phyloP scores from a whole-genome alignment of 2,113 vertebrate genomes.

The Sinocyclocheilus anshuiensis region DNA sequence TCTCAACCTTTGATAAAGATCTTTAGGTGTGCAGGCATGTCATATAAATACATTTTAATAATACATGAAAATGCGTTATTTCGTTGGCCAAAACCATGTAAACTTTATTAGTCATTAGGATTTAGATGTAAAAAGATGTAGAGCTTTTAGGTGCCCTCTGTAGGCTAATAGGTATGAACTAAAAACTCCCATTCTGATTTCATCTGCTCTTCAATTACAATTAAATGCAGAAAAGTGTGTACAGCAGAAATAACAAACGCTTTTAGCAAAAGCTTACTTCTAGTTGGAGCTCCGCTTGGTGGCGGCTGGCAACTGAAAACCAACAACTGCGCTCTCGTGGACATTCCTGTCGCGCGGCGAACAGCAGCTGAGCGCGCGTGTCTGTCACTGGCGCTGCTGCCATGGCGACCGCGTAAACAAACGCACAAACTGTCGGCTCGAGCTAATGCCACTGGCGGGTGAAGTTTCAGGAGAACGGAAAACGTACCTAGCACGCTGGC shows the following conservation, averaged over 20 bases:
- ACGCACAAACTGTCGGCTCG: constrained; percentile 75
- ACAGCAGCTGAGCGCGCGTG: constrained; percentile 83
- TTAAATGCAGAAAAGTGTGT: background rate
- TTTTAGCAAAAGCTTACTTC: background rate
- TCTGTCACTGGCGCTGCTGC: constrained; percentile 74
- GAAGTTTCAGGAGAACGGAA: constrained; percentile 74
- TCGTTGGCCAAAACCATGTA: no score
- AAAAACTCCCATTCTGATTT: background rate
- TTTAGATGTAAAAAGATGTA: no score
- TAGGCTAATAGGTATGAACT: background rate
- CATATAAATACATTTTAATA: no score
- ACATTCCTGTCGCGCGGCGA: constrained; percentile 77
- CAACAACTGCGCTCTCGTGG: constrained; percentile 85
- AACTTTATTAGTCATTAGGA: no score
- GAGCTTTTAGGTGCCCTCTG: background rate
- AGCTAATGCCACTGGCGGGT: constrained; percentile 73
- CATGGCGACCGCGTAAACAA: constrained; percentile 82
- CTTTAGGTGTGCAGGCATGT: no score
- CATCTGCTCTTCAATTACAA: background rate
- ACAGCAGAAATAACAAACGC: background rate
- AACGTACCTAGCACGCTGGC: constrained; percentile 69
- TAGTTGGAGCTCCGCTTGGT: constrained; percentile 21
- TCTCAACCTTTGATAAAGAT: no score
- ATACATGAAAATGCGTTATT: no score
- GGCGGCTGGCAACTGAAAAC: constrained; percentile 70